Base-by-base conservation (phyloP, 2,113 vertebrate species). In the Labrus mixtus region DNA sequence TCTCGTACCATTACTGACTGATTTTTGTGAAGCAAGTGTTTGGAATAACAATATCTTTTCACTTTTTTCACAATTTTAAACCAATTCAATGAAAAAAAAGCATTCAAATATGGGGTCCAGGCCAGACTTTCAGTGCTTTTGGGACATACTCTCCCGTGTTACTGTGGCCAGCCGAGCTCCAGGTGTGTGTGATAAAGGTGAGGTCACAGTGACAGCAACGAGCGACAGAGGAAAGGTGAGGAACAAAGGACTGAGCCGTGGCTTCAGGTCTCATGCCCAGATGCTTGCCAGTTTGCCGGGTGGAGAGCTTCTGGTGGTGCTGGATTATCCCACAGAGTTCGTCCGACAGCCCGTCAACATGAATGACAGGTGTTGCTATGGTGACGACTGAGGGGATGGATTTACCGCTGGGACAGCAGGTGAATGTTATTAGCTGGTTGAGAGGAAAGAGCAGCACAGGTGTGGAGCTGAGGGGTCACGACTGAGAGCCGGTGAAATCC, bases 331-430 rank as follows among this genome's bases (percentile, higher is more conserved):
- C 59, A 29, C 55, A 48, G 76, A 77, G 80, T 73, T 83, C 59
- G 80, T 78, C 76, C 86, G 78, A 73, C 82, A 74, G 73, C 71
- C 61, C 77, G 36, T 87, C 88, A 90, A 67, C 22, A 61, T 83
- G 85, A 89, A 74, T 89, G 88, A 88, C 85, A 82, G 16, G 80
- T 78, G 80, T 36, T 37, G 77, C 6, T 17, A 55, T 8, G 22
- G 74, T 48, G 84, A 81, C 72, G 84, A 79, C 72, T 41, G 84
- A 83, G 62, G 68, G 83, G 75, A 67, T 9, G 68, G 81, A 81
- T 88, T 75, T 70, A 79, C 79, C 77, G 68, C 70, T 7, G 79
- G 69, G 53, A 74, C 75, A 62, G 79, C 36, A 55, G 64, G 74
- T 43, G 66, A 37, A 69, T 72, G 77, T 81, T 59, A 86, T 86